Evolutionary conservation across 2,797 vertebrate species (phyloP).

Genomic region (Falco peregrinus): DNA sequence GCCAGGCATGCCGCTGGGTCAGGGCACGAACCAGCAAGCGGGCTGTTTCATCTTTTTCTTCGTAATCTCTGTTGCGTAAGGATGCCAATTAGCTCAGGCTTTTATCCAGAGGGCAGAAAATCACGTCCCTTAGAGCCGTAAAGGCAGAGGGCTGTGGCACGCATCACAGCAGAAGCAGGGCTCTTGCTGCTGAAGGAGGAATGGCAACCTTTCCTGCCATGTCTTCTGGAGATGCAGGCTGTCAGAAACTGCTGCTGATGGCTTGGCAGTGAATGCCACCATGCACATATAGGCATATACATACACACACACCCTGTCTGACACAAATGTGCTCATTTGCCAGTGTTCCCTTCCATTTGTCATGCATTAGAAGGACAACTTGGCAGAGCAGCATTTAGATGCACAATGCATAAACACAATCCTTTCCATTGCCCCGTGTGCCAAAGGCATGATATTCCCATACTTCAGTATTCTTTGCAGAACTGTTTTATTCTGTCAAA

Average conservation of each 20-base stretch:
- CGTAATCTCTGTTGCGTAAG: not conserved
- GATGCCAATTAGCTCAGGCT: not conserved
- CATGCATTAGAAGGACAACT: not conserved
- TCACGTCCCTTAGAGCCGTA: rapidly evolving
- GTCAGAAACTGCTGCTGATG: not conserved
- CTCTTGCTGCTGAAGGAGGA: not conserved
- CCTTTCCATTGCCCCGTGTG: no score
- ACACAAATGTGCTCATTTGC: not conserved
- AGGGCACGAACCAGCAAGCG: rapidly evolving
- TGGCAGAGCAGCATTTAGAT: not conserved
- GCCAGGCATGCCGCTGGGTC: no score
- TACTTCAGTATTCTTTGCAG: not conserved
- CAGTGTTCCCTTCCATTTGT: rapidly evolving
- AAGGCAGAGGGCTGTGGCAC: not conserved
- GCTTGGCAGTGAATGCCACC: not conserved
- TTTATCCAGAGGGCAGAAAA: not conserved
- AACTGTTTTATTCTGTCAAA: not conserved
- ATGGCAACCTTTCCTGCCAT: rapidly evolving
- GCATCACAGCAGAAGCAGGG: not conserved
- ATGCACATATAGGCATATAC: rapidly evolving
- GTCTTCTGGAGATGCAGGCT: not conserved
- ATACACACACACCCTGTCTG: not conserved
- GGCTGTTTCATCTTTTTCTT: not conserved
- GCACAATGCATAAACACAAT: no score
- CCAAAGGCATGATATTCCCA: not conserved